phyloP scores from a whole-genome alignment of 92 coral and sea anemone genomes.

The Phymanthus crucifer region DNA sequence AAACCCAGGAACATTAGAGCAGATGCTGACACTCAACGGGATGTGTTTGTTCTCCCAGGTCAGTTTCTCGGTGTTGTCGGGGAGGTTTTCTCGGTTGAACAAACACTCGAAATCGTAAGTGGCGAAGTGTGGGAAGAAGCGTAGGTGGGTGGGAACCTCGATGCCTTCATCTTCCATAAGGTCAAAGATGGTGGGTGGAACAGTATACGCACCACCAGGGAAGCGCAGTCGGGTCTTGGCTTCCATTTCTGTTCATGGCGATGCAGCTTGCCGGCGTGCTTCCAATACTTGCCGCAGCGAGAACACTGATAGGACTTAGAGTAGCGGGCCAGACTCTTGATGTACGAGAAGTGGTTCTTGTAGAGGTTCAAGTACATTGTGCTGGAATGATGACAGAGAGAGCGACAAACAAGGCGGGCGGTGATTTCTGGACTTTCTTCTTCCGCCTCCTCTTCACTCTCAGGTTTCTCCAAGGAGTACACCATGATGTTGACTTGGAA shows the following conservation, averaged over 20 bases:
- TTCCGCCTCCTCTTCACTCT: neutral
- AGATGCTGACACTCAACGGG: slow-evolving; percentile 22
- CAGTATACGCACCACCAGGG: slow-evolving; percentile 23
- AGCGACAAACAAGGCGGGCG: slow-evolving; percentile 25
- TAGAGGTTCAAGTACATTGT: slow-evolving; percentile 41
- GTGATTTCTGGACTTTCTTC: slow-evolving; percentile 2
- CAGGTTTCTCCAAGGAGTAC: neutral
- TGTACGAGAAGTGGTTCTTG: slow-evolving; percentile 35
- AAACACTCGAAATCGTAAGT: slow-evolving; percentile 6
- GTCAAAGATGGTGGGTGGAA: slow-evolving; percentile 14
- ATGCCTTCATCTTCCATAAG: slow-evolving; percentile 1
- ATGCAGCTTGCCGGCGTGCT: neutral
- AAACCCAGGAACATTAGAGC: slow-evolving; percentile 34
- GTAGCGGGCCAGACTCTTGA: slow-evolving; percentile 21
- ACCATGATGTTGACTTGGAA: slow-evolving; percentile 30
- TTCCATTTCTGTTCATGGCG: slow-evolving; percentile 26
- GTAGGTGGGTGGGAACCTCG: neutral
- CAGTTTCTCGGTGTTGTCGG: slow-evolving; percentile 5
- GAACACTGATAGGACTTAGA: slow-evolving; percentile 39
- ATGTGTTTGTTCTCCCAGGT: slow-evolving; percentile 21
- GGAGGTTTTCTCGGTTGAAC: neutral
- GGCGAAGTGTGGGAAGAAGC: neutral
- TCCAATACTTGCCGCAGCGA: slow-evolving; percentile 20
- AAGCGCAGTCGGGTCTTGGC: neutral
- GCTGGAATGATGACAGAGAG: slow-evolving; percentile 22